Evolutionary conservation across 2,113 vertebrate species (phyloP).

Genomic region (Labrus mixtus): DNA sequence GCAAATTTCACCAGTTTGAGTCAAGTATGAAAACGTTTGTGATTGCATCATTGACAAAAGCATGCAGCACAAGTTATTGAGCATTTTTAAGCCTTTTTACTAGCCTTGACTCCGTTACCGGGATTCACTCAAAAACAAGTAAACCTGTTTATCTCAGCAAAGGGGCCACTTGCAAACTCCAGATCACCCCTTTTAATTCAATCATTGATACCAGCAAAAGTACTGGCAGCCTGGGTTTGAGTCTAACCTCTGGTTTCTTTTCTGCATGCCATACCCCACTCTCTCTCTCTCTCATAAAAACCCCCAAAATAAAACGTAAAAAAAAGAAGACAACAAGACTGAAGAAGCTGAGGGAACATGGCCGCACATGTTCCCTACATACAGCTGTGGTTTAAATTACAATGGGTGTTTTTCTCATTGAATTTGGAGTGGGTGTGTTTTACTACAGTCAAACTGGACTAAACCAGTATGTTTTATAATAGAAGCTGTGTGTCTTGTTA

Average conservation of each 20-base stretch:
- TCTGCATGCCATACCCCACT: too few species aligned
- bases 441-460: conserved; percentile 34
- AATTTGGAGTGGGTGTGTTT: neutral
- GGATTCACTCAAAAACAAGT: neutral
- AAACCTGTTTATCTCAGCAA: neutral
- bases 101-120: neutral
- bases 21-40: too few species aligned
- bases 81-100: too few species aligned
- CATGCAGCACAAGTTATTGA: too few species aligned
- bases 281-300: neutral
- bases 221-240: too few species aligned
- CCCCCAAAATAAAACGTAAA: neutral
- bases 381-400: neutral
- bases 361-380: neutral
- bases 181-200: too few species aligned
- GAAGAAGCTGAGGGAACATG: neutral
- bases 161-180: neutral
- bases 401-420: neutral
- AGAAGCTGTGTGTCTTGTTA: conserved; percentile 12
- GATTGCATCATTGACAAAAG: too few species aligned
- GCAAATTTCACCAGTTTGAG: too few species aligned
- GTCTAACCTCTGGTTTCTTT: too few species aligned
- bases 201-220: too few species aligned
- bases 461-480: neutral
- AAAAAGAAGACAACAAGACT: too few species aligned